Percentiles rank a stretch among this genome's conserved stretches.
Evolutionary conservation across 2,797 vertebrate species (phyloP).

Genomic region (Anguilla obscura): DNA sequence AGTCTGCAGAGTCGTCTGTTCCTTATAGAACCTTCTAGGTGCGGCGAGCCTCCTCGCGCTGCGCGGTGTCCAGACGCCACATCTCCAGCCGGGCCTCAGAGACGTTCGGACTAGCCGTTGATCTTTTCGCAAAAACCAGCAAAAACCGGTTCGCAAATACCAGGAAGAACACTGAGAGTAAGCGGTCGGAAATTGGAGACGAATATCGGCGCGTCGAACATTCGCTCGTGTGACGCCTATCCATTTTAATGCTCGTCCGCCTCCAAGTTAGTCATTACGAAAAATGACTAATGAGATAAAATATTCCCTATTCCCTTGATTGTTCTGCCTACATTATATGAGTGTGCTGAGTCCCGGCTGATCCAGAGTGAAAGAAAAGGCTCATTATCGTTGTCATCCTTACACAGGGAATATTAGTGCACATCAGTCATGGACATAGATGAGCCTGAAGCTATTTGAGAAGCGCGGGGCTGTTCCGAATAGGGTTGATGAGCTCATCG

Average conservation of each 20-base stretch:
- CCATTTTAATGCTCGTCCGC: background rate
- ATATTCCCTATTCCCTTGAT: background rate
- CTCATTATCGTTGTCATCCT: background rate
- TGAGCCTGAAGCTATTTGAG: background rate
- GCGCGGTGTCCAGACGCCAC: background rate
- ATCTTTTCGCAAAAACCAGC: background rate
- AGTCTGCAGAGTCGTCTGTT: conserved; percentile 2
- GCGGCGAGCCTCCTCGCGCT: background rate
- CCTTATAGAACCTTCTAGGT: background rate
- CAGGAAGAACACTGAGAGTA: background rate
- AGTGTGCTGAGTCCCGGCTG: background rate
- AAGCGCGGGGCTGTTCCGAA: background rate
- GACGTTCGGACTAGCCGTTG: background rate
- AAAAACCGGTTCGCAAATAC: background rate
- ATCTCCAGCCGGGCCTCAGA: background rate
- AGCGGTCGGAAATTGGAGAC: background rate
- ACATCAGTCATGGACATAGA: background rate
- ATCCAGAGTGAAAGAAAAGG: background rate
- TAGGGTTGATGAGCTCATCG: background rate
- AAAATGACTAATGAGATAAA: background rate
- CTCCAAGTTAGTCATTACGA: background rate
- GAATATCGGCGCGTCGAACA: background rate
- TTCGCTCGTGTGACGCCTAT: background rate
- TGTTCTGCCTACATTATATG: background rate
- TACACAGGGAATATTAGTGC: background rate